Evolutionary conservation across 64 coral and sea anemone genomes (phyloP).

Genomic region (Hydrozoanthus tunicans): DNA sequence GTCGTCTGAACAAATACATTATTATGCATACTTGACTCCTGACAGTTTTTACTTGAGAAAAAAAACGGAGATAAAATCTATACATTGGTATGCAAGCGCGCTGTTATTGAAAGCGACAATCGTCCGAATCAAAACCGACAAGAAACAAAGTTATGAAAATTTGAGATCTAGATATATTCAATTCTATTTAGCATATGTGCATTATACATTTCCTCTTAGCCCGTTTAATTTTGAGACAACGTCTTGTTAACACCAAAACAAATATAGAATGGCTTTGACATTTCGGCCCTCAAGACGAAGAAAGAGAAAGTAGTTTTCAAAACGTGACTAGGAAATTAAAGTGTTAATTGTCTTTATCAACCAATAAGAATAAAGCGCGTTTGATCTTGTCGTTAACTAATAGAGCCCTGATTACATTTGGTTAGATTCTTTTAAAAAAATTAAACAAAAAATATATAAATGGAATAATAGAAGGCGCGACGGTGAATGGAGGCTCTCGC

Average conservation of each 20-base stretch:
- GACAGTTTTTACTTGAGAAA: not conserved
- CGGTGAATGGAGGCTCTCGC: no score
- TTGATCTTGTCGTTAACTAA: not conserved
- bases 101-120: not conserved
- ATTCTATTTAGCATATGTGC: not conserved
- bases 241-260: not conserved
- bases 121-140: not conserved
- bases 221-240: not conserved
- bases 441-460: not conserved
- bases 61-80: not conserved
- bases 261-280: not conserved
- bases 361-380: not conserved
- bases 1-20: not conserved
- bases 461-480: no score
- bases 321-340: not conserved
- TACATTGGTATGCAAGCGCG: not conserved
- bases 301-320: not conserved
- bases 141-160: not conserved
- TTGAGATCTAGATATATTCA: not conserved
- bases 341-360: not conserved
- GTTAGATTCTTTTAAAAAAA: constrained; percentile 1
- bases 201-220: not conserved
- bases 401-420: not conserved
- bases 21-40: not conserved
- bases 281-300: not conserved